A percentile compares a stretch with the other conserved stretches of the same genome.
Conservation (phyloP, 2,888 invertebrate species). For the Tribolium freemani region DNA sequence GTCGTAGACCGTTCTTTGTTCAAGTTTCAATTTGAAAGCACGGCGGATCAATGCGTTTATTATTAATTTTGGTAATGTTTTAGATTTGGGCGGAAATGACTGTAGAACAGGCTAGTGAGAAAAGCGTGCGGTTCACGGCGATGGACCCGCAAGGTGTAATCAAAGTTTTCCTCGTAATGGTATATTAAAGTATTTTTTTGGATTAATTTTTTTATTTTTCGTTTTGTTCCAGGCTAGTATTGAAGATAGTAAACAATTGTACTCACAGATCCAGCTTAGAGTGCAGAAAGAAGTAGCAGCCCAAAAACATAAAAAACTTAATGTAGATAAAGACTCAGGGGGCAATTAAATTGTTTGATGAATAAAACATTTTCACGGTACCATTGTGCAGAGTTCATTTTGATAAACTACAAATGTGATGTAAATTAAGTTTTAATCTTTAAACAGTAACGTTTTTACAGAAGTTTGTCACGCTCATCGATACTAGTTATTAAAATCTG, state of each 20-base stretch:
- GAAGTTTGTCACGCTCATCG: not conserved
- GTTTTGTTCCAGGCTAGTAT: constrained; percentile 72
- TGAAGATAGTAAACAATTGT: constrained; percentile 78
- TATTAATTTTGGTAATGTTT: constrained; percentile 48
- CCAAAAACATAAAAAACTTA: constrained; percentile 58
- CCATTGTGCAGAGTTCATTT: constrained; percentile 19
- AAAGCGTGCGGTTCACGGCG: constrained; percentile 90
- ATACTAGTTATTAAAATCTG: constrained; percentile 3
- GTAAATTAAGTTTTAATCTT: constrained; percentile 38
- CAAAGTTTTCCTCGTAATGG: constrained; percentile 89
- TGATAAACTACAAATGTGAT: constrained; percentile 34
- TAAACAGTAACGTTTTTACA: constrained; percentile 8
- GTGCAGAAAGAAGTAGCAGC: constrained; percentile 68
- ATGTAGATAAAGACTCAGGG: constrained; percentile 33
- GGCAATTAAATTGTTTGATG: constrained; percentile 18
- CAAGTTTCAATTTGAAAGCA: too few relatives aligned
- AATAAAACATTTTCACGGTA: constrained; percentile 13
- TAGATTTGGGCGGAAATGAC: constrained; percentile 93
- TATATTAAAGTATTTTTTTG: constrained; percentile 55
- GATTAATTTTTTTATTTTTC: not conserved
- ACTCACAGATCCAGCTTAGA: constrained; percentile 74
- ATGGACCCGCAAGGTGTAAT: constrained; percentile 86
- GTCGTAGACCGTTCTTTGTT: too few relatives aligned
- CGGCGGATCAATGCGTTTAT: too few relatives aligned
- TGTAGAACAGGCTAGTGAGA: constrained; percentile 87